Conservation (phyloP, 2,797 vertebrate species). For the Uromys caudimaculatus region DNA sequence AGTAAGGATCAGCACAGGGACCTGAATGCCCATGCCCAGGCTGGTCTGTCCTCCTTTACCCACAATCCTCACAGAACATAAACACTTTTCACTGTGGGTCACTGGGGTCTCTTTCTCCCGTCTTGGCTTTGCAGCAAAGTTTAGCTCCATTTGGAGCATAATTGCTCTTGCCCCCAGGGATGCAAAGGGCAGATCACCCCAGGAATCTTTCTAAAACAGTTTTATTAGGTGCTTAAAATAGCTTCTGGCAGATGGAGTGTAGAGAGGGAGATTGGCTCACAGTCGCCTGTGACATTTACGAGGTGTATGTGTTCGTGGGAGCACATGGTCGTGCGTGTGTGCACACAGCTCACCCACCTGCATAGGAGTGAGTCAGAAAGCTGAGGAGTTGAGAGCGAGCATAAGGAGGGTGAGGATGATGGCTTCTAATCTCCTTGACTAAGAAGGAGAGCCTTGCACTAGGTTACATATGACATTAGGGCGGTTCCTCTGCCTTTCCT, state of each 20-base stretch:
- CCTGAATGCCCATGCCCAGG: neutral
- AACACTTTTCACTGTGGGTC: neutral
- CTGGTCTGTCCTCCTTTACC: neutral
- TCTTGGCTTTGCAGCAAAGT: neutral
- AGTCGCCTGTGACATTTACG: conserved; percentile 82
- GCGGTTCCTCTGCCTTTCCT: neutral
- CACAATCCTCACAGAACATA: no score
- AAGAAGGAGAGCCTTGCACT: neutral
- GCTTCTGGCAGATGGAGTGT: conserved; percentile 90
- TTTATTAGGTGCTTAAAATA: conserved; percentile 94
- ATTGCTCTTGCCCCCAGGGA: conserved; percentile 57
- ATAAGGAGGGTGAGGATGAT: neutral
- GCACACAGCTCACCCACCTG: neutral
- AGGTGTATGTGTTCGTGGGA: conserved; percentile 80
- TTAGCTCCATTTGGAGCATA: conserved; percentile 62
- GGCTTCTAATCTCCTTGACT: neutral
- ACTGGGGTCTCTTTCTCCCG: conserved; percentile 7
- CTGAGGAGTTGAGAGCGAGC: neutral
- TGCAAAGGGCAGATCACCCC: conserved; percentile 75
- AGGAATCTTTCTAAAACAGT: conserved; percentile 87
- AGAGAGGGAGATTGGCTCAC: conserved; percentile 83
- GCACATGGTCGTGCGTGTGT: neutral
- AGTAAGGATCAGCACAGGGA: neutral
- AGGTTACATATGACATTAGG: neutral
- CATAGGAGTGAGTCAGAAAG: neutral